Evolutionary conservation across 2,888 invertebrate species (phyloP).

Genomic region (Dermolepida albohirtum): DNA sequence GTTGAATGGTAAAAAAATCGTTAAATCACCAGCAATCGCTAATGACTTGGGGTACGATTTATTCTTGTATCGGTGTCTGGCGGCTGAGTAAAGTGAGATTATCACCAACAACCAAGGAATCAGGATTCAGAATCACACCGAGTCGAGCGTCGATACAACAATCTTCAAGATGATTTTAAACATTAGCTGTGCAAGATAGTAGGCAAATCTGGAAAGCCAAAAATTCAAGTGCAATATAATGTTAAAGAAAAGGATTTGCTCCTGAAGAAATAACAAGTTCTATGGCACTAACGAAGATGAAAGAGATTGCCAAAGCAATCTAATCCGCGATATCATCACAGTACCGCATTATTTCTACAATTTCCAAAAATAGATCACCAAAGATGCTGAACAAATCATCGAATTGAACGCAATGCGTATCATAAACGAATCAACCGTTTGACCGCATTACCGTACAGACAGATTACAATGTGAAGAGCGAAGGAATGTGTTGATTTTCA

Average conservation of each 20-base stretch:
- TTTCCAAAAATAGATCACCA: constrained; percentile 75
- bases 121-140: constrained; percentile 78
- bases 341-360: constrained; percentile 84
- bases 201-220: constrained; percentile 73
- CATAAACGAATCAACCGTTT: constrained; percentile 74
- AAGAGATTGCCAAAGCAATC: constrained; percentile 74
- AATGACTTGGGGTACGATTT: constrained; percentile 91
- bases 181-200: constrained; percentile 85
- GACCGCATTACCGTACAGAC: constrained; percentile 71
- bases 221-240: constrained; percentile 75
- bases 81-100: constrained; percentile 81
- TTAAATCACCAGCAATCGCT: constrained; percentile 71
- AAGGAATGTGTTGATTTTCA: constrained; percentile 68
- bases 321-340: constrained; percentile 78
- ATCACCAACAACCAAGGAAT: constrained; percentile 78
- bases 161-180: constrained; percentile 79
- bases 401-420: constrained; percentile 75
- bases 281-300: too few relatives aligned
- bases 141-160: constrained; percentile 82
- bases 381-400: constrained; percentile 76
- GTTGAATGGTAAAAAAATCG: constrained; percentile 54
- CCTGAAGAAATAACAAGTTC: constrained; percentile 78
- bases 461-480: constrained; percentile 61
- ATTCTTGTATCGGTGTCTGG: constrained; percentile 89
- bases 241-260: constrained; percentile 73